Evolutionary conservation across 2,797 vertebrate species (phyloP).

Genomic region (Scolopax bukidnonensis): DNA sequence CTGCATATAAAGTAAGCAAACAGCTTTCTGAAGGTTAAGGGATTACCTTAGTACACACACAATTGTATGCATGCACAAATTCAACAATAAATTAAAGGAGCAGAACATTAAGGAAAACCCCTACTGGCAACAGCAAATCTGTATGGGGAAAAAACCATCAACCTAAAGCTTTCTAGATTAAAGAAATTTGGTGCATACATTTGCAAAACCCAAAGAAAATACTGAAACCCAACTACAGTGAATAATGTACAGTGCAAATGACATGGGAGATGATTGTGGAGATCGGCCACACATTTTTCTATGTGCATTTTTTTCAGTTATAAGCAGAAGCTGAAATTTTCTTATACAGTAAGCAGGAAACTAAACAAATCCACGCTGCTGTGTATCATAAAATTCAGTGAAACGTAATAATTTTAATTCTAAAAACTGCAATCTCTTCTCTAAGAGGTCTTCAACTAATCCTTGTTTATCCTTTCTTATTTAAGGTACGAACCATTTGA

Average conservation of each 20-base stretch:
- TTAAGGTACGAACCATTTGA: neutral
- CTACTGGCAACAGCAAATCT: neutral
- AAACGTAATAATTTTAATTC: neutral
- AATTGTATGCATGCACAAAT: neutral
- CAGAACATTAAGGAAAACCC: neutral
- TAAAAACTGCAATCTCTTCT: neutral
- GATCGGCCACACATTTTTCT: neutral
- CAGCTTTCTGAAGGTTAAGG: constrained; percentile 7
- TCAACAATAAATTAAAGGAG: neutral
- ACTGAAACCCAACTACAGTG: neutral
- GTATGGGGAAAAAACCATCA: neutral
- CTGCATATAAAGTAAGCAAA: neutral
- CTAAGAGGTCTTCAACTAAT: neutral
- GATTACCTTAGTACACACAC: neutral
- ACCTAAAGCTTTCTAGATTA: neutral
- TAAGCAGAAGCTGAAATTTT: neutral
- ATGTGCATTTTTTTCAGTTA: neutral
- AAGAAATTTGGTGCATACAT: neutral
- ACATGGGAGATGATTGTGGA: neutral
- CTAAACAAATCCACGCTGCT: constrained; percentile 19
- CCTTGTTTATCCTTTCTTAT: neutral
- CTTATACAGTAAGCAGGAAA: neutral
- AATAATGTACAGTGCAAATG: neutral
- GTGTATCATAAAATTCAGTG: neutral
- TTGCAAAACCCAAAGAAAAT: neutral